A percentile compares a stretch with the other conserved stretches of the same genome.
Evolutionary conservation across 2,888 invertebrate species (phyloP).

Genomic region (Plagiodera versicolora): DNA sequence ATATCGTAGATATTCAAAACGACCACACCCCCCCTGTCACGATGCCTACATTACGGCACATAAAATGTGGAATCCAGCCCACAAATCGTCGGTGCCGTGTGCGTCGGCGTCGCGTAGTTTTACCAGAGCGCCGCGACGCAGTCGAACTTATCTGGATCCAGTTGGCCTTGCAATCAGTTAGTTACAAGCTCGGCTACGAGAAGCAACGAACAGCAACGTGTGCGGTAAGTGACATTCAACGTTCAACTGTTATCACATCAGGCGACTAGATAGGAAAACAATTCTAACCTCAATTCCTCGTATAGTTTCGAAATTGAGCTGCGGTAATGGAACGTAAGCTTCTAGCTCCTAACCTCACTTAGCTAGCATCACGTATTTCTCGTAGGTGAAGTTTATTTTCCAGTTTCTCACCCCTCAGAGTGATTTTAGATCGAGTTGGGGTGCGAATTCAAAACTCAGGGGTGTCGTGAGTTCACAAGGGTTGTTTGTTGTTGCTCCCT

Average conservation of each 20-base stretch:
- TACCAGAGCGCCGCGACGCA: constrained; percentile 52
- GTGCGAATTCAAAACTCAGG: background rate
- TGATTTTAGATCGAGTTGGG: background rate
- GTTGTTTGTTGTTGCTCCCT: background rate
- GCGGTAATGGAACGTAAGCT: too few species aligned
- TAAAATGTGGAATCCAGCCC: constrained; percentile 55
- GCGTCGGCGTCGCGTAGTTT: constrained; percentile 54
- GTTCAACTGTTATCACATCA: constrained; percentile 2
- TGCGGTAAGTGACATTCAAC: constrained; percentile 21
- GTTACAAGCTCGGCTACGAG: constrained; percentile 29
- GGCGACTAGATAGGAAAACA: background rate
- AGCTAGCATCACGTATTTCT: background rate
- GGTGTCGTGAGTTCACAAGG: background rate
- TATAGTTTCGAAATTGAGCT: too few species aligned
- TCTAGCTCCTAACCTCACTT: too few species aligned
- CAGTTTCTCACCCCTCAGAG: background rate
- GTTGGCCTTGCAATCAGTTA: constrained; percentile 45
- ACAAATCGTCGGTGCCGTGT: constrained; percentile 53
- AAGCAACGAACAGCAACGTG: constrained; percentile 23
- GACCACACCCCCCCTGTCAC: constrained; percentile 59
- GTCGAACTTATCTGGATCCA: constrained; percentile 46
- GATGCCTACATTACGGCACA: constrained; percentile 62
- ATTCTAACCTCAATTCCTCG: too few species aligned
- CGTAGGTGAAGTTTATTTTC: too few species aligned
- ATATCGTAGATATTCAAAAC: constrained; percentile 39